phyloP scores from a whole-genome alignment of 2,888 invertebrate genomes.

The Leucania comma region DNA sequence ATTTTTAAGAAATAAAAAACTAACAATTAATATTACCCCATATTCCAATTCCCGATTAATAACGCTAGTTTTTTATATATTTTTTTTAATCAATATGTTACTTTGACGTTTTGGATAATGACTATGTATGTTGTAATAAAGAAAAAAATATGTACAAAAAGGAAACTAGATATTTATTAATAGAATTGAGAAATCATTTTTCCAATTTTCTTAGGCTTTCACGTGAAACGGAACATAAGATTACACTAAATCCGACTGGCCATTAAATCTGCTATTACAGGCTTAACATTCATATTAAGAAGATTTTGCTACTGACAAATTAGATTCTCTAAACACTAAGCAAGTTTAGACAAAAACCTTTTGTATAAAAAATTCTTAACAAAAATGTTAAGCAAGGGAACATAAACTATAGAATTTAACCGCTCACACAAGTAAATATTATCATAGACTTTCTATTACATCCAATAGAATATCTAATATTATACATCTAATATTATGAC shows the following conservation, averaged over 20 bases:
- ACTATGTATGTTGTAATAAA: slow-evolving; percentile 75
- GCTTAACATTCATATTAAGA: slow-evolving; percentile 41
- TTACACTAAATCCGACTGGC: slow-evolving; percentile 62
- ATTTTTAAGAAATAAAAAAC: slow-evolving; percentile 64
- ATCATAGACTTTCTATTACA: slow-evolving; percentile 72
- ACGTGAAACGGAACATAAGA: slow-evolving; percentile 61
- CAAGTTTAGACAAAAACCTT: slow-evolving; percentile 38
- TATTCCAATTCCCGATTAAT: slow-evolving; percentile 72
- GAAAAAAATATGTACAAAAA: slow-evolving; percentile 81
- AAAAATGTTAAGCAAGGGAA: slow-evolving; percentile 62
- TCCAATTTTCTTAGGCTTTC: slow-evolving; percentile 69
- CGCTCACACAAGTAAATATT: slow-evolving; percentile 74
- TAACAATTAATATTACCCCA: slow-evolving; percentile 70
- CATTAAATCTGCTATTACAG: slow-evolving; percentile 47
- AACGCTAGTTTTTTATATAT: slow-evolving; percentile 65
- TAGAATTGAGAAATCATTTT: slow-evolving; percentile 69
- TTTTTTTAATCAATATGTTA: slow-evolving; percentile 65
- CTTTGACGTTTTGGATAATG: slow-evolving; percentile 78
- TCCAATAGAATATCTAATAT: slow-evolving; percentile 83
- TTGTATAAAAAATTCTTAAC: slow-evolving; percentile 51
- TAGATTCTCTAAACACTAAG: slow-evolving; percentile 39
- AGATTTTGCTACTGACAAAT: slow-evolving; percentile 43
- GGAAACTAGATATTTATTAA: slow-evolving; percentile 69
- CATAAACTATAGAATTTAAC: slow-evolving; percentile 65
- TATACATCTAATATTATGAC: slow-evolving; percentile 88